phyloP scores from a whole-genome alignment of 1,140 invertebrate genomes.

The Solen grandis region DNA sequence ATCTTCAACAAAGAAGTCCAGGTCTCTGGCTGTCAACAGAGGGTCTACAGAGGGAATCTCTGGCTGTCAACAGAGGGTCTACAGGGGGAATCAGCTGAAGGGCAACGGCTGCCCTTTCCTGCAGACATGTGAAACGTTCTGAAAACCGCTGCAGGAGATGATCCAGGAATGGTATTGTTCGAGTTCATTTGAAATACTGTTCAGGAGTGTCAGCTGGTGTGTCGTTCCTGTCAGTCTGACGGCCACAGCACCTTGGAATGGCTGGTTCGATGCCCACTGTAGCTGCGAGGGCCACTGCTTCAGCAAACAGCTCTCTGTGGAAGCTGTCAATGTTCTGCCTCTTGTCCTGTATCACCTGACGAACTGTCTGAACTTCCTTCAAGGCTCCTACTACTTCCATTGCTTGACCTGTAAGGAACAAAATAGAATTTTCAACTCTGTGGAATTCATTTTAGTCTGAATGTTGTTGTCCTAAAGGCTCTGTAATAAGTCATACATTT shows the following conservation, averaged over 20 bases:
- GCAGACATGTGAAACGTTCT: neutral
- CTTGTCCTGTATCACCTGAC: neutral
- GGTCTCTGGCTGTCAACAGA: neutral
- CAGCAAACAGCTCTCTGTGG: conserved; percentile 3
- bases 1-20: neutral
- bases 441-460: no score
- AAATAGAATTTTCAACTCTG: neutral
- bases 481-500: neutral
- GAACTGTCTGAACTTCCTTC: neutral
- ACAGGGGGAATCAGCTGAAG: neutral
- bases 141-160: neutral
- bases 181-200: neutral
- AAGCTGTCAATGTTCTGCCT: conserved; percentile 5
- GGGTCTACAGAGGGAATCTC: neutral
- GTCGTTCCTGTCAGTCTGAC: conserved; percentile 4
- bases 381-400: neutral
- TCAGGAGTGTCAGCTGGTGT: neutral
- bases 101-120: neutral
- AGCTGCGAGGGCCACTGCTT: neutral
- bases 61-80: neutral
- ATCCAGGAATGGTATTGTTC: neutral
- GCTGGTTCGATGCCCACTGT: neutral
- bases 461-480: neutral
- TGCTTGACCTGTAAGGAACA: neutral
- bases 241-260: conserved; percentile 17